Conservation (phyloP, 2,113 vertebrate species). For the Sceloporus tristichus region DNA sequence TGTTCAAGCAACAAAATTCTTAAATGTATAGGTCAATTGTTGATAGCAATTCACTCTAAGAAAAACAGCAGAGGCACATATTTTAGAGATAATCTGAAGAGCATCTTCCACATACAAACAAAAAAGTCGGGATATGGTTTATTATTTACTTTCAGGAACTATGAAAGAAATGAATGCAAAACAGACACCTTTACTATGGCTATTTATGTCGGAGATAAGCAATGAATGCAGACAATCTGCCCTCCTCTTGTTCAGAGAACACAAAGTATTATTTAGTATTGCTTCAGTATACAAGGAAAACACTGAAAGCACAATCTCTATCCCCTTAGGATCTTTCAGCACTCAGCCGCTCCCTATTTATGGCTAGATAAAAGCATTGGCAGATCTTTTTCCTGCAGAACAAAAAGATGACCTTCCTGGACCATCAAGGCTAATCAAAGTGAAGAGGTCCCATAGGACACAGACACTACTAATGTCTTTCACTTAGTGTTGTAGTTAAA, state of each 20-base stretch:
- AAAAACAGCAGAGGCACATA: conserved; percentile 31
- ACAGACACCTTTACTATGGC: conserved; percentile 57
- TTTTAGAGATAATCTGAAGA: not conserved
- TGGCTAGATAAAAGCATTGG: conserved; percentile 58
- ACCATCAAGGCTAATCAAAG: conserved; percentile 59
- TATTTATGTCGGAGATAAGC: conserved; percentile 43
- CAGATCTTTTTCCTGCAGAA: conserved; percentile 55
- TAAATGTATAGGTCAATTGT: not conserved
- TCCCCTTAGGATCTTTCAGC: conserved; percentile 34
- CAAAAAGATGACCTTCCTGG: conserved; percentile 52
- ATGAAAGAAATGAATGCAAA: conserved; percentile 50
- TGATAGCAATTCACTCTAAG: not conserved
- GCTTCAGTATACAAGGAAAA: conserved; percentile 59
- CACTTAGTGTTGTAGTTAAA: conserved; percentile 32
- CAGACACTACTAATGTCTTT: not conserved
- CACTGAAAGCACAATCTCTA: conserved; percentile 3
- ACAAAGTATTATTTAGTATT: conserved; percentile 64
- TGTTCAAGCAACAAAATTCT: not conserved
- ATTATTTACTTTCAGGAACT: conserved; percentile 30
- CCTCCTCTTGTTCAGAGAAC: conserved; percentile 8
- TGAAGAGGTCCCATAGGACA: conserved; percentile 38
- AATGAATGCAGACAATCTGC: not conserved
- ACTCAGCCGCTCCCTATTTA: conserved; percentile 50
- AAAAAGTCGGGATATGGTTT: conserved; percentile 15
- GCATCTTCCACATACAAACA: not conserved